Evolutionary conservation across 2,113 vertebrate species (phyloP).

Genomic region (Rutilus rutilus): DNA sequence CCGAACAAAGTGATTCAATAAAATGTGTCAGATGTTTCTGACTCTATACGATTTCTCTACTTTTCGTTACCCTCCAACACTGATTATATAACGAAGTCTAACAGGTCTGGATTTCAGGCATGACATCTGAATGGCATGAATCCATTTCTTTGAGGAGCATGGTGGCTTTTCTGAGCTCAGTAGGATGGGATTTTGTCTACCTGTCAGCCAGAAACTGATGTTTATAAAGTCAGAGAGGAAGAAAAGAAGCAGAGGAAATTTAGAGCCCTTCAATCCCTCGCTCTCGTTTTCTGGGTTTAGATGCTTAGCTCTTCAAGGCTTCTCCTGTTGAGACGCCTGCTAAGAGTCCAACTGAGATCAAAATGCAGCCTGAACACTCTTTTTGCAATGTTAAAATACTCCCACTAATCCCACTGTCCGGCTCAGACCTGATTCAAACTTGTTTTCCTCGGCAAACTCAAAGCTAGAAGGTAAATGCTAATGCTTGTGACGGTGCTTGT

Average conservation of each 20-base stretch:
- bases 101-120: background rate
- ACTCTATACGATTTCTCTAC: background rate
- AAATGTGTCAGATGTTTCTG: background rate
- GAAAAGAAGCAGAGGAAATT: slow-evolving; percentile 13
- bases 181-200: slow-evolving; percentile 1
- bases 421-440: background rate
- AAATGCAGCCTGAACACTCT: slow-evolving; percentile 6
- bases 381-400: background rate
- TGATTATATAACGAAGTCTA: background rate
- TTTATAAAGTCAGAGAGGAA: slow-evolving; percentile 8
- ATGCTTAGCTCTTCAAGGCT: slow-evolving; percentile 5
- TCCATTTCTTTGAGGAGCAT: background rate
- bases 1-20: background rate
- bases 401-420: slow-evolving; percentile 10
- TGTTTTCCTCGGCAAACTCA: background rate
- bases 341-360: background rate
- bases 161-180: slow-evolving; percentile 16
- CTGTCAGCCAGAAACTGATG: slow-evolving; percentile 3
- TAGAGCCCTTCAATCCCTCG: background rate
- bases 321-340: background rate
- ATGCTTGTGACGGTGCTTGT: background rate
- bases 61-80: background rate
- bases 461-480: background rate
- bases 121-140: background rate
- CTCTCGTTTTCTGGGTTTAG: slow-evolving; percentile 7